A percentile compares a stretch with the other conserved stretches of the same genome.
Conservation (phyloP, 2,797 vertebrate species). For the Takifugu rubripes region DNA sequence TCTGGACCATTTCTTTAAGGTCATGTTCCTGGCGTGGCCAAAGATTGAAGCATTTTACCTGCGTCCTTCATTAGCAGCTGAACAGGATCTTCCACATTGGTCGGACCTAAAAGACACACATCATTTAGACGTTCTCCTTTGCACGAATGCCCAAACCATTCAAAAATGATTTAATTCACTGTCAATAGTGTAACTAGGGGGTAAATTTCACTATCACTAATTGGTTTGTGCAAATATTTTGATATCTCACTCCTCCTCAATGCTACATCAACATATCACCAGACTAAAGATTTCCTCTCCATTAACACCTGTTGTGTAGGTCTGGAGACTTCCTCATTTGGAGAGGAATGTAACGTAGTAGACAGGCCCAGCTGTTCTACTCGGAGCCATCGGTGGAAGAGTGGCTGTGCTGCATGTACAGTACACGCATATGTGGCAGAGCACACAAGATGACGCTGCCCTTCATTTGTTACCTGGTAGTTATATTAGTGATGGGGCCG, state of each 20-base stretch:
- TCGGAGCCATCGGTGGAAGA: not conserved
- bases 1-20: not conserved
- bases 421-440: not conserved
- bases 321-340: constrained; percentile 38
- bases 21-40: not conserved
- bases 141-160: not conserved
- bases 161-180: not conserved
- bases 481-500: too few species aligned
- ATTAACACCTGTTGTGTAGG: constrained; percentile 30
- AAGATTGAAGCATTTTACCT: constrained; percentile 67
- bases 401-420: not conserved
- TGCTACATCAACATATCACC: constrained; percentile 4
- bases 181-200: not conserved
- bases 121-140: too few species aligned
- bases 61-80: constrained; percentile 94
- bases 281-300: constrained; percentile 1
- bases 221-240: too few species aligned
- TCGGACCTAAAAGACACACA: constrained; percentile 77
- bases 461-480: too few species aligned
- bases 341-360: constrained; percentile 26
- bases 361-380: constrained; percentile 1
- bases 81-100: constrained; percentile 83
- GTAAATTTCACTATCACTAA: too few species aligned
- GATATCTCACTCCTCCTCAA: too few species aligned
- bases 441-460: not conserved